Evolutionary conservation across 2,888 invertebrate genomes (phyloP), one percentile per base, ranked within the genome.

Genomic region (Dryobotodes eremita): DNA sequence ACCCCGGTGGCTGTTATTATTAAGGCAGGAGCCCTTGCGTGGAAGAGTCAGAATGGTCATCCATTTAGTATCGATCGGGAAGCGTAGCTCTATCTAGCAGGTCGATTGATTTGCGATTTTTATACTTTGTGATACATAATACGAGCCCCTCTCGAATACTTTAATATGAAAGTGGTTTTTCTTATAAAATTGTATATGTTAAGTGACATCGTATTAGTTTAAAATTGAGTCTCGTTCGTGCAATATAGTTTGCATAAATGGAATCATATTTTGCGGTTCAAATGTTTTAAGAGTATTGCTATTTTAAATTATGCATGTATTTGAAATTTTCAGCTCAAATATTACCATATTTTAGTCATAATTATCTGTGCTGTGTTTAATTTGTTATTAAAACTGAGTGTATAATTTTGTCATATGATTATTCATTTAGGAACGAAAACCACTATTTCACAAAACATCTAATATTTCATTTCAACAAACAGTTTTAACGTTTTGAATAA

Each of bases 161-260:
- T 5, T 55, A 50, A 73, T 57, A 36, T n/a, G 15, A 53, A n/a
- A 64, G 17, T 5, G 13, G 1, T 42, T 76, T 71, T 61, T 72
- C 36, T 65, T 53, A 76, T 76, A 23, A 71, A 64, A 59, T 48
- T 46, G 50, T 53, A 65, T 17, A 81, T 59, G 10, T 46, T 50
- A 75, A 48, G 36, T 64, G 71, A 50, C 57, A 64, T 48, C 36
- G 26, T 74, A 75, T 68, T 79, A 59, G 66, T 79, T 74, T 75
- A 31, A 71, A 83, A 82, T 77, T 77, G 82, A 82, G 64, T 77
- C 72, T 82, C 78, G 72, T 77, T 53, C 69, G 10, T 72, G 78
- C 69, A 70, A 70, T 83, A 66, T 65, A 55, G 75, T 83, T 79
- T 83, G 70, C 74, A 83, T 83, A 83, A 79, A 79, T 83, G 83